phyloP scores from a whole-genome alignment of 2,888 invertebrate species.

The Eupithecia exiguata region DNA sequence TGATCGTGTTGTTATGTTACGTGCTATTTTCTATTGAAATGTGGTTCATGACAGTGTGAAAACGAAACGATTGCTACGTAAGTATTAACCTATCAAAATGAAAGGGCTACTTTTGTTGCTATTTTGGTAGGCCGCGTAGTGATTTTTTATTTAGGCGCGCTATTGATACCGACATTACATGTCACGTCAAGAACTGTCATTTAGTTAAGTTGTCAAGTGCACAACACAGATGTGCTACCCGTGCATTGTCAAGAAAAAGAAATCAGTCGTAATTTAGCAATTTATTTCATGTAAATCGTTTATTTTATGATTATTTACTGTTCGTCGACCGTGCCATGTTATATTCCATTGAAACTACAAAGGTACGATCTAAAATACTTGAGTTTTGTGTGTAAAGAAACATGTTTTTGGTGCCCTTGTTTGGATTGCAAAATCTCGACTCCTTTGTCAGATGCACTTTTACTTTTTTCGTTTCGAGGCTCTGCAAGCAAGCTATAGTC shows the following conservation, averaged over 20 bases:
- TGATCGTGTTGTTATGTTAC: conserved; percentile 49
- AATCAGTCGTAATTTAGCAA: conserved; percentile 71
- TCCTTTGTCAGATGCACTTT: conserved; percentile 81
- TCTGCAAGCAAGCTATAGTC: conserved; percentile 41
- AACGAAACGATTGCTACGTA: conserved; percentile 73
- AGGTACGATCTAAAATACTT: conserved; percentile 56
- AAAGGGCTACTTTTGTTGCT: conserved; percentile 40
- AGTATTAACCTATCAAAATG: conserved; percentile 71
- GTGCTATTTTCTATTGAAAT: conserved; percentile 69
- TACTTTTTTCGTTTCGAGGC: conserved; percentile 63
- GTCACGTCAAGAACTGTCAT: conserved; percentile 46
- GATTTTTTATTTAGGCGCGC: conserved; percentile 53
- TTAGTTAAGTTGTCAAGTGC: conserved; percentile 53
- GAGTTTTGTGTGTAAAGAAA: conserved; percentile 58
- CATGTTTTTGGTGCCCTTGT: conserved; percentile 78
- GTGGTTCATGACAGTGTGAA: conserved; percentile 78
- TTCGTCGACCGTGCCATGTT: conserved; percentile 66
- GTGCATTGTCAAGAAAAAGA: conserved; percentile 57
- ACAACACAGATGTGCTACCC: conserved; percentile 21
- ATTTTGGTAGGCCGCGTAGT: conserved; percentile 39
- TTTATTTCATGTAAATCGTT: conserved; percentile 65
- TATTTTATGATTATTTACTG: conserved; percentile 65
- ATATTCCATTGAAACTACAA: conserved; percentile 54
- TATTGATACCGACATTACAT: conserved; percentile 48
- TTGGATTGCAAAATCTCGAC: conserved; percentile 76